Evolutionary conservation across 1,140 invertebrate species (phyloP), one percentile per base, ranked within the genome.

Genomic region (Drosophila arizonae): DNA sequence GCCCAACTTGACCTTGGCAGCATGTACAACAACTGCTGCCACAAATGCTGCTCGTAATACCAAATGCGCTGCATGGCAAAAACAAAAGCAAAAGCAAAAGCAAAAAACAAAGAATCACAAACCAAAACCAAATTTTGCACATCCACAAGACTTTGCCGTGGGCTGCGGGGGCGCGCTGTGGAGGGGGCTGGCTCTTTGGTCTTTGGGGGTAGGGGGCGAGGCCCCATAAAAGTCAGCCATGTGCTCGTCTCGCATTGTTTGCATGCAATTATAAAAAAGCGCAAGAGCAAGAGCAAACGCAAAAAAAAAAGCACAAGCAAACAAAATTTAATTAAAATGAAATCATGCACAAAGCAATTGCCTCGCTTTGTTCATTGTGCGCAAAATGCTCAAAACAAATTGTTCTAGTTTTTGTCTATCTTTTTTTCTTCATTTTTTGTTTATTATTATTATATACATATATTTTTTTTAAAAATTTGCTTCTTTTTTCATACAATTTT

Each of bases 291-390:
- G 4, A 33, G 9, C 33, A 33, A 33, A 33, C 6, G 1, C 33
- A 33, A 33, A 33, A 33, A 33, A 9, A 33, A 33, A 9, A 33
- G 1, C 17, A 65, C 28, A 54, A 68, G 11, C 4, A 73, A 55
- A 80, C 84, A 88, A 88, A 88, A 88, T 88, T 88, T 88, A 88
- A 88, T 88, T 88, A 88, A 88, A 88, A 88, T 88, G 84, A 88
- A 88, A 88, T 88, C 84, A 88, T 88, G 84, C 84, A 88, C 84
- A 87, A 72, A 88, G 84, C 79, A 80, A 86, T 87, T 87, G 84
- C 79, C 77, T 84, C 74, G 85, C 84, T 86, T 86, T 86, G 79
- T 86, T 87, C 79, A 82, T 76, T 85, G 81, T 85, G 81, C 81
- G 77, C 81, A 69, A 68, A 73, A 76, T 72, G 68, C 55, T 71